phyloP scores from a whole-genome alignment of 1,140 invertebrate genomes.

The fruit fly (Drosophila melanogaster) region Release_6_plus_ISO1_MT NT_033779.5:7199001-7199500 shows the following conservation, averaged over 20 bases:
- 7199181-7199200: neutral
- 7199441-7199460: slow-evolving; percentile 22
- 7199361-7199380: slow-evolving; percentile 45
- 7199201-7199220: neutral
- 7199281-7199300: neutral
- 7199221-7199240: slow-evolving; percentile 9
- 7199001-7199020: slow-evolving; percentile 40
- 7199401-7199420: slow-evolving; percentile 29
- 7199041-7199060: slow-evolving; percentile 15
- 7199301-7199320: neutral
- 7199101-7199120: slow-evolving; percentile 17
- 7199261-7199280: slow-evolving; percentile 1
- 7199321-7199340: neutral
- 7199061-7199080: neutral
- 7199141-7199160: neutral
- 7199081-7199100: neutral
- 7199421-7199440: slow-evolving; percentile 36
- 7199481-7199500: slow-evolving; percentile 14
- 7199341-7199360: slow-evolving; percentile 37
- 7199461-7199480: slow-evolving; percentile 32
- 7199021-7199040: slow-evolving; percentile 18
- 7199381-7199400: slow-evolving; percentile 38
- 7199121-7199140: neutral
- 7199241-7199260: neutral
- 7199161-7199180: neutral